phyloP scores from a whole-genome alignment of 2,888 invertebrate genomes.

The Frankliniella fusca region DNA sequence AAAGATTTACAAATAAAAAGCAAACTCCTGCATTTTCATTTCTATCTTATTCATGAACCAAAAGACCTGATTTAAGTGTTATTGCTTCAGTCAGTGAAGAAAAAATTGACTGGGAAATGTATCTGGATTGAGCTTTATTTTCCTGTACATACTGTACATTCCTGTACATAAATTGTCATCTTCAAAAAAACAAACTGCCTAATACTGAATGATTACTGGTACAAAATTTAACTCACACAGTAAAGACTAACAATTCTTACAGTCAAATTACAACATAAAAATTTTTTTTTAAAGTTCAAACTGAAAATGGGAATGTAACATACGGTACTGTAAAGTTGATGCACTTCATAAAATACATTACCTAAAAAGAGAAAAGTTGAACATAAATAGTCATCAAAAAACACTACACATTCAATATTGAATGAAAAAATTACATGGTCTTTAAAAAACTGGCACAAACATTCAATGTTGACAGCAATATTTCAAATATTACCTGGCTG shows the following conservation, averaged over 20 bases:
- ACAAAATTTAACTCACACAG: not conserved
- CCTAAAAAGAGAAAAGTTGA: not conserved
- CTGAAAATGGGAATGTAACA: not conserved
- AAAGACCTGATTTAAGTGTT: too few relatives aligned
- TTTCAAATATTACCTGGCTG: not conserved
- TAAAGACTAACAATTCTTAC: not conserved
- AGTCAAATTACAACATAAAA: not conserved
- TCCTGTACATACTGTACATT: too few relatives aligned
- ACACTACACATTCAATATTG: not conserved
- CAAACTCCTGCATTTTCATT: too few relatives aligned
- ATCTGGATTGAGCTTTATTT: not conserved
- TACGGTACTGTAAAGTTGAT: not conserved
- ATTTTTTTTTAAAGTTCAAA: not conserved
- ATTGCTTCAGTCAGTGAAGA: too few relatives aligned
- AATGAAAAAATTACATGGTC: not conserved
- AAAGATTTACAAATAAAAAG: too few relatives aligned
- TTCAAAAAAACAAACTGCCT: not conserved
- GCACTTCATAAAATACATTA: not conserved
- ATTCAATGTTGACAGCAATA: not conserved
- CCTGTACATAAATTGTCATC: not conserved
- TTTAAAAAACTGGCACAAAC: not conserved
- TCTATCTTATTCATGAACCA: too few relatives aligned
- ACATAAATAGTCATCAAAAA: not conserved
- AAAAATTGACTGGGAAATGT: not conserved
- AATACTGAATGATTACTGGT: conserved; percentile 17